Evolutionary conservation across 2,113 vertebrate genomes (phyloP).

Genomic region (Vidua macroura): DNA sequence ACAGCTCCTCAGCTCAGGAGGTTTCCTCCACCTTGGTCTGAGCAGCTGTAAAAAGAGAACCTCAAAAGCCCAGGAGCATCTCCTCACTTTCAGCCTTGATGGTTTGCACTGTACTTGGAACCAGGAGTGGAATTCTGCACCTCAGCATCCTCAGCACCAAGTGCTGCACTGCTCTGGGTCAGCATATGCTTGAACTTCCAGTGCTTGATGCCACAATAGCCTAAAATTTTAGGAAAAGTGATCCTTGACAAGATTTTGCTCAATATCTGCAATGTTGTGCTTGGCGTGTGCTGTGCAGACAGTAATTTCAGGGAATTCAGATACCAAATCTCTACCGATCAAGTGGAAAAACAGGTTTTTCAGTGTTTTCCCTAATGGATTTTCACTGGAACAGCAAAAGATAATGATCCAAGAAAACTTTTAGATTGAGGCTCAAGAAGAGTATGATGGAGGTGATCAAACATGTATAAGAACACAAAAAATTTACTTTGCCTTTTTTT

Average conservation of each 20-base stretch:
- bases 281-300: fast-evolving
- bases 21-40: fast-evolving
- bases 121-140: not conserved
- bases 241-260: not conserved
- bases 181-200: not conserved
- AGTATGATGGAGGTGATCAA: not conserved
- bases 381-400: not conserved
- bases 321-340: not conserved
- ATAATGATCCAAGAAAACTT: not conserved
- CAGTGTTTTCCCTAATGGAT: not conserved
- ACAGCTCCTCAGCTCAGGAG: not conserved
- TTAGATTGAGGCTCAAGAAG: not conserved
- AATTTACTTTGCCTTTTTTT: not conserved
- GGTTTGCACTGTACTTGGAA: not conserved
- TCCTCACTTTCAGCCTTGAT: not conserved
- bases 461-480: not conserved
- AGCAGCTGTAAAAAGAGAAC: not conserved
- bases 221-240: not conserved
- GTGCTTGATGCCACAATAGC: not conserved
- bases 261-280: not conserved
- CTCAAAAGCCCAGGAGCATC: not conserved
- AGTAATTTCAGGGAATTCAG: not conserved
- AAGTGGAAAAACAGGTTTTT: not conserved
- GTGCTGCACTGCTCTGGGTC: not conserved
- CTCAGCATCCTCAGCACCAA: not conserved